These are phyloP conservation scores for Coracopsis vasa DNA, from an alignment of 2,113 vertebrate genomes.

Conservation along the genomic window DNA sequence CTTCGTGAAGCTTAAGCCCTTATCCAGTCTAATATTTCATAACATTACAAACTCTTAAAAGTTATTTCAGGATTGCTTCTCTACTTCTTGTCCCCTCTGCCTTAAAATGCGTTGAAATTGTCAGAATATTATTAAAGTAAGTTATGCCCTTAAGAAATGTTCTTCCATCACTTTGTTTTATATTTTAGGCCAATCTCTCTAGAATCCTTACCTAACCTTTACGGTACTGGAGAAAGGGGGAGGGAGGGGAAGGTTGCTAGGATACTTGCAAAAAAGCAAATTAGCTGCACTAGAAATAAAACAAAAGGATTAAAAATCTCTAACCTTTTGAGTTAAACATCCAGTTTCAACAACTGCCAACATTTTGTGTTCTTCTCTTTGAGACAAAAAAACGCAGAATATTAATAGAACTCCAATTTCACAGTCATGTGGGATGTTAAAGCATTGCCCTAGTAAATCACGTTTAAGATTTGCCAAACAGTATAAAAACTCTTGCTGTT, in stretches of 20 bases:
- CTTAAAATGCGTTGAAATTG: not conserved
- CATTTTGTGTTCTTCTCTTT: not conserved
- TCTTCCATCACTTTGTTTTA: constrained; percentile 30
- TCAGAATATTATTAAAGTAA: not conserved
- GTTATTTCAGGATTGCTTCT: not conserved
- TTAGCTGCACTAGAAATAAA: constrained; percentile 52
- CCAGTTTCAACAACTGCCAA: not conserved
- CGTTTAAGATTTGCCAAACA: not conserved
- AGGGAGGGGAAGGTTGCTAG: constrained; percentile 47
- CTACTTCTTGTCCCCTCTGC: not conserved
- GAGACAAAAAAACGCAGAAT: not conserved
- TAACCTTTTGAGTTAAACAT: constrained; percentile 26
- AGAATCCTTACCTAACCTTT: constrained; percentile 66
- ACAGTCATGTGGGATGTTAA: not conserved
- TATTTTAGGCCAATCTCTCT: constrained; percentile 16
- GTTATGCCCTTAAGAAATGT: constrained; percentile 22
- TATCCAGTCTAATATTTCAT: not conserved
- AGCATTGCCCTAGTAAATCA: not conserved
- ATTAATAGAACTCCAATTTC: not conserved
- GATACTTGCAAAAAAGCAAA: constrained; percentile 67
- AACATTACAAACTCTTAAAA: not conserved
- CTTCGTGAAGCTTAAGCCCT: not conserved
- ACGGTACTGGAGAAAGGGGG: not conserved
- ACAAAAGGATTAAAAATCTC: constrained; percentile 52
- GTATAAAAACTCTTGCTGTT: not conserved